Base-by-base conservation (phyloP, 1,140 invertebrate genomes). In the Nasonia vitripennis region DNA sequence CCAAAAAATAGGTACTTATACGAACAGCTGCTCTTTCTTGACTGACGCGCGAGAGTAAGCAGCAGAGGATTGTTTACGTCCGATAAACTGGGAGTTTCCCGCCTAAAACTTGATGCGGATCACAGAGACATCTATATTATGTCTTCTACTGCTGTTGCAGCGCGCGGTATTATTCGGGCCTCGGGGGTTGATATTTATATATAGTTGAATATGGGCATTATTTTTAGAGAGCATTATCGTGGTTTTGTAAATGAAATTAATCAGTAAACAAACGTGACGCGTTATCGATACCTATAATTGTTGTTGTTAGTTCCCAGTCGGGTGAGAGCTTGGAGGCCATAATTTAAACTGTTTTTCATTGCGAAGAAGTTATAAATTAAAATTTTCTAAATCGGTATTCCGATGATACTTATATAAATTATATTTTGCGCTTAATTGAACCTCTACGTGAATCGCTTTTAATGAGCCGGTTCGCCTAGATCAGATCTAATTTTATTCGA, bases 61-160 rank as follows among this genome's bases (percentile, higher is more conserved):
- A 37, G 34, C 34, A n/a, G 12, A 17, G 14, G 11, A 55, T 55
- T 55, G 51, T 62, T 62, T 62, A 62, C 55, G 55, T 62, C 55
- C 4, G 55, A 17, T 62, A 62, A 80, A 81, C 67, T 37, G 37
- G 37, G 37, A 74, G n/a, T 73, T 81, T 81, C 80, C 68, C 80
- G 80, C 80, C n/a, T 2, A 81, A 51, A 34, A 34, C 2, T 73
- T 73, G 11, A 1, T 6, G 73, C 11, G 20, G 17, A 62, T 5
- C 4, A 7, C 17, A 74, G 70, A 27, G 70, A 74, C 80, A 45
- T 81, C 45, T 74, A n/a, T 31, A 71, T 41, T 62, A 67, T 62
- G 10, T 23, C 2, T 20, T 20, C 34, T 74, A n/a, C 20, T 37
- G 17, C 20, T 20, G 12, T 37, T 41, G 34, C 27, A 27, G 27